Evolutionary conservation across 2,888 invertebrate genomes (phyloP).

Genomic region (Microplitis deprimator): DNA sequence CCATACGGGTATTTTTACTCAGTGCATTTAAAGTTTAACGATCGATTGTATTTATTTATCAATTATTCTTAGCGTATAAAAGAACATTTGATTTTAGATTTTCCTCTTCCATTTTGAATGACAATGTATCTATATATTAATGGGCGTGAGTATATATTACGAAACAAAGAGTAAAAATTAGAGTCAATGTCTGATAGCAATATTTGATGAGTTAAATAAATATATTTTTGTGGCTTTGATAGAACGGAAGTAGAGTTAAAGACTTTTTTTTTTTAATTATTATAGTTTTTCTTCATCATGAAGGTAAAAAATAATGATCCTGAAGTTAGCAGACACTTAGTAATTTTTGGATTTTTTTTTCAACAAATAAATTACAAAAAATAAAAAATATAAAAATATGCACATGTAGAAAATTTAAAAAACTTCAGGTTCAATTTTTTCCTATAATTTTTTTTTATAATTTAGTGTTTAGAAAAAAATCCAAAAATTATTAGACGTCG

Average conservation of each 20-base stretch:
- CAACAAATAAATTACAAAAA: too few species aligned
- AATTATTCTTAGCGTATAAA: background rate
- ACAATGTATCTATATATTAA: background rate
- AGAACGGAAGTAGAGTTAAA: background rate
- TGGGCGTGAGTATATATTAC: background rate
- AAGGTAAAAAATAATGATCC: background rate
- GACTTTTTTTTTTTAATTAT: background rate
- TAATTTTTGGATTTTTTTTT: too few species aligned
- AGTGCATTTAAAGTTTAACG: background rate
- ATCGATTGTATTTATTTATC: background rate
- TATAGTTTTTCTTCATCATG: too few species aligned
- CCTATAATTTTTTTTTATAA: too few species aligned
- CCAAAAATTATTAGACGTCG: too few species aligned
- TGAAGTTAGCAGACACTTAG: too few species aligned
- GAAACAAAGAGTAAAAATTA: background rate
- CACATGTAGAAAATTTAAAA: too few species aligned
- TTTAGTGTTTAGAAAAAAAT: too few species aligned
- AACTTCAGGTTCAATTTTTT: too few species aligned
- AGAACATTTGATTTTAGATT: background rate
- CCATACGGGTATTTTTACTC: background rate
- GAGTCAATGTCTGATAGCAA: conserved; percentile 2
- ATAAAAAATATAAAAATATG: too few species aligned
- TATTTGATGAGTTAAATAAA: conserved; percentile 21
- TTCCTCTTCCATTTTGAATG: background rate
- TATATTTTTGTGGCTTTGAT: background rate